phyloP scores from a whole-genome alignment of 2,113 vertebrate species.

The Tupaia tana region DNA sequence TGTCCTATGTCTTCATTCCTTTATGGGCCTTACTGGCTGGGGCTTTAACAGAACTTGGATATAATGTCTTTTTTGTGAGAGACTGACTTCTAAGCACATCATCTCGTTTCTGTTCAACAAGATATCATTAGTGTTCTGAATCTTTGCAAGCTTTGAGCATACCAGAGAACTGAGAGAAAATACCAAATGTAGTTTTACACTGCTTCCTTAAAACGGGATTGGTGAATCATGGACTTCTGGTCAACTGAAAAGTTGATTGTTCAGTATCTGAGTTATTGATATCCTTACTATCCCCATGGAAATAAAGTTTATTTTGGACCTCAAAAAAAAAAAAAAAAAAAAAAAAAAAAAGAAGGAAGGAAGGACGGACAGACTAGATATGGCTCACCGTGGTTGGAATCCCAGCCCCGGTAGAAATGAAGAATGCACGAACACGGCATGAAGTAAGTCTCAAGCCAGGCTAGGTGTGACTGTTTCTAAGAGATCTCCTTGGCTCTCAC shows the following conservation, averaged over 20 bases:
- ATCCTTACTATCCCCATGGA: conserved; percentile 65
- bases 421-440: neutral
- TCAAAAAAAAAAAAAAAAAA: no score
- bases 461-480: neutral
- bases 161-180: conserved; percentile 55
- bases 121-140: conserved; percentile 24
- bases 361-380: no score
- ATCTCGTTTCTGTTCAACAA: conserved; percentile 26
- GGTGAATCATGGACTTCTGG: conserved; percentile 65
- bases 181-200: conserved; percentile 62
- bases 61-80: conserved; percentile 93
- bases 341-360: no score
- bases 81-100: conserved; percentile 85
- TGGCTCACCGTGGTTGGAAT: no score
- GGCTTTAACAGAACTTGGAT: conserved; percentile 93
- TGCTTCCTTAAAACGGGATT: conserved; percentile 53
- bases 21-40: conserved; percentile 94
- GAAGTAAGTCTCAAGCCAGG: neutral
- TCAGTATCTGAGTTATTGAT: conserved; percentile 76
- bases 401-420: neutral
- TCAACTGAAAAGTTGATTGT: conserved; percentile 77
- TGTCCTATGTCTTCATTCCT: conserved; percentile 94
- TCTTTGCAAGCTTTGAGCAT: conserved; percentile 67
- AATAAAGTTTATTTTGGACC: conserved; percentile 80
- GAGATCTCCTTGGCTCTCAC: neutral